Evolutionary conservation across 2,888 invertebrate genomes (phyloP), one percentile per base, ranked within the genome.

Genomic region (Scaptomyza parva): DNA sequence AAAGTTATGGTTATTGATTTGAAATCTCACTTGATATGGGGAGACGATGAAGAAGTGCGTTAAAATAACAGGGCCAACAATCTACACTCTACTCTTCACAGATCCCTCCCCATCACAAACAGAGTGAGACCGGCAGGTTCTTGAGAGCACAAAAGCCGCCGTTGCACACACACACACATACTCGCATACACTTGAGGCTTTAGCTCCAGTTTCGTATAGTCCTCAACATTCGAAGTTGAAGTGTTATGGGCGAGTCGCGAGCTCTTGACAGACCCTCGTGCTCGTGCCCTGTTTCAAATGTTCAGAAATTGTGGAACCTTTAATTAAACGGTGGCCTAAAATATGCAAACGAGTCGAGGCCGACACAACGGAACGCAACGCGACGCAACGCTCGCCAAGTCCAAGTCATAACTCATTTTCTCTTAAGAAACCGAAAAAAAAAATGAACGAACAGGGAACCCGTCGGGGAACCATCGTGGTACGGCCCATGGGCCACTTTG

Each of bases 291-390:
- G 81, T 84, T 86, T 76, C 85, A 88, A 87, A 83, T 80, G 76
- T 70, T 81, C 70, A 60, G 53, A 62, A 67, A 70, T 70, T 84
- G 85, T 87, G 88, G 82, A 85, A 85, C 90, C 90, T 89, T 89
- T 91, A 91, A 91, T 91, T 91, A 91, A 91, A 91, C 90, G 82
- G 90, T 91, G 90, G 90, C 90, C 90, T 90, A 89, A 90, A 90
- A 91, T 91, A 91, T 91, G 91, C 91, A 91, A 90, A 91, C 84
- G 78, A 89, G 90, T 51, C 69, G 66, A 47, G 76, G 43, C 39
- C 44, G 66, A 63, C 70, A 62, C 51, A 52, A 33, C 80, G 55
- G 70, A 9, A 3, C 33, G 30, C 12, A 11, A 12, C 30, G 30
- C 33, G 7, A 33, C 33, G n/a, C 37, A 37, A 37, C 78, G 65